Evolutionary conservation across 35 echinoderm and acorn worm species (phyloP).

Genomic region (Chiridota heheva): DNA sequence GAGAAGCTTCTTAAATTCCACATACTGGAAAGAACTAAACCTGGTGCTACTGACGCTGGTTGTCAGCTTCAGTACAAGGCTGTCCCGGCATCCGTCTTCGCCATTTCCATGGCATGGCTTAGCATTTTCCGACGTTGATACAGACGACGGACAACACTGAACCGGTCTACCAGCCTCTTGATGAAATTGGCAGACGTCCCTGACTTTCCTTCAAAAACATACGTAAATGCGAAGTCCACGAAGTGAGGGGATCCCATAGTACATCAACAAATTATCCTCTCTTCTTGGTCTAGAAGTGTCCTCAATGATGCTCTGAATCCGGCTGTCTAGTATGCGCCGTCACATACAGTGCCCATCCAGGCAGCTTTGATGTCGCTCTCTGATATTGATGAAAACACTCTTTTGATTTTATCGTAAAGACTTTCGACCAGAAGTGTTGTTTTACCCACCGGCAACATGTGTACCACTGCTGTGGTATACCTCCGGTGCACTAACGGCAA

Average conservation of each 20-base stretch:
- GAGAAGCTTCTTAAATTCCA: constrained; percentile 1
- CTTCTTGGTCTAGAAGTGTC: not conserved
- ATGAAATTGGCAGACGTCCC: not conserved
- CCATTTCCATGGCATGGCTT: not conserved
- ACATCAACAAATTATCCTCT: not conserved
- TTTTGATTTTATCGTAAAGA: not conserved
- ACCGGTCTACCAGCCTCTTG: not conserved
- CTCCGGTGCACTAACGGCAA: constrained; percentile 18
- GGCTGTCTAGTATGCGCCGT: not conserved
- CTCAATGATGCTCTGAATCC: not conserved
- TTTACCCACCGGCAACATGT: not conserved
- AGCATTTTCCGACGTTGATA: constrained; percentile 1
- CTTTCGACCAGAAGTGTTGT: not conserved
- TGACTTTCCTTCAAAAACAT: not conserved
- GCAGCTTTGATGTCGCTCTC: not conserved
- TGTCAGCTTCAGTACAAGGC: not conserved
- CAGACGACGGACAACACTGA: not conserved
- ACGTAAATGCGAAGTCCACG: not conserved
- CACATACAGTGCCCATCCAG: not conserved
- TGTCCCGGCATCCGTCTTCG: not conserved
- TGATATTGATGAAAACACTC: not conserved
- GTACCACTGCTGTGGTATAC: not conserved
- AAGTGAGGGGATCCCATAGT: constrained; percentile 10
- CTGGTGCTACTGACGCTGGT: not conserved
- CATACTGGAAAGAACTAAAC: not conserved